These are phyloP conservation scores for Dicaeum eximium DNA, from an alignment of 2,113 vertebrate species.

Conservation along the genomic window DNA sequence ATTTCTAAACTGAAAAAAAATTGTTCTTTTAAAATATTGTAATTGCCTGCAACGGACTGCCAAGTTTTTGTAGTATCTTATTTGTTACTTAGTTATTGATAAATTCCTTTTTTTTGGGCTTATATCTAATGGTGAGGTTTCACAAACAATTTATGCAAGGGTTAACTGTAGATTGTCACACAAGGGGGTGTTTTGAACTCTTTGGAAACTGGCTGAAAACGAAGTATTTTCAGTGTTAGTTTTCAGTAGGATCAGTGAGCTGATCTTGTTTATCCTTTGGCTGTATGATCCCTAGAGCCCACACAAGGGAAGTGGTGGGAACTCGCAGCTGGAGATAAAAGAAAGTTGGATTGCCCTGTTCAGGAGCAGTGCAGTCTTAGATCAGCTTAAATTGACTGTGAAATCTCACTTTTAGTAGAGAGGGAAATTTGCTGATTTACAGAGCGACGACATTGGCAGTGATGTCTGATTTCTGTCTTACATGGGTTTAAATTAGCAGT, in stretches of 20 bases:
- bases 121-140: background rate
- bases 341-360: slow-evolving; percentile 57
- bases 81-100: background rate
- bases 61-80: background rate
- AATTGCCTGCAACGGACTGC: background rate
- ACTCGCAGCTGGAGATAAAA: slow-evolving; percentile 62
- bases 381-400: slow-evolving; percentile 68
- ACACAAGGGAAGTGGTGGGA: slow-evolving; percentile 61
- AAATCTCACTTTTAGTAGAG: slow-evolving; percentile 54
- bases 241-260: slow-evolving; percentile 42
- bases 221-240: background rate
- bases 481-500: background rate
- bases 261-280: slow-evolving; percentile 58
- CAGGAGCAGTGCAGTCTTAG: slow-evolving; percentile 55
- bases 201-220: background rate
- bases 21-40: background rate
- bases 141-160: background rate
- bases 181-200: background rate
- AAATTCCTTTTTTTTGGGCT: background rate
- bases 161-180: background rate
- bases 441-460: background rate
- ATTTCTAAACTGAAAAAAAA: background rate
- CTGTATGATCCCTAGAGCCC: slow-evolving; percentile 39
- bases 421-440: slow-evolving; percentile 26
- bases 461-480: background rate